Percentiles rank a stretch among this genome's conserved stretches.
Evolutionary conservation across 2,113 vertebrate species (phyloP).

Genomic region (Sinocyclocheilus anophthalmus): DNA sequence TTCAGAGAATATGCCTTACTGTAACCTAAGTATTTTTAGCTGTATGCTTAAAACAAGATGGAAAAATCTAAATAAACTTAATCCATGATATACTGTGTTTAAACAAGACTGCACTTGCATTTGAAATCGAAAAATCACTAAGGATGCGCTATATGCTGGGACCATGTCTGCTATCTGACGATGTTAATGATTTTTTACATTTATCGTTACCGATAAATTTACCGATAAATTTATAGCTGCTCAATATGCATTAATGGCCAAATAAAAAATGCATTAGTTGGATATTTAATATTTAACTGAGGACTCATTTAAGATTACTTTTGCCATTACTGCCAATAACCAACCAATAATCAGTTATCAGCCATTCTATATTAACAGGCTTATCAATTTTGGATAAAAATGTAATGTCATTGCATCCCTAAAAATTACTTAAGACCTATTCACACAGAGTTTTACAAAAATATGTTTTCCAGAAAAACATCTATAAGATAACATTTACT

Average conservation of each 20-base stretch:
- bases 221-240: neutral
- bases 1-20: neutral
- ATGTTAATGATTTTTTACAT: neutral
- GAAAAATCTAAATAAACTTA: neutral
- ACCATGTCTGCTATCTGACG: neutral
- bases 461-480: no score
- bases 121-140: neutral
- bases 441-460: neutral
- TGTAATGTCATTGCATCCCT: no score
- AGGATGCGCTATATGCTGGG: neutral
- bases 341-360: neutral
- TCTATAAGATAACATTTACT: no score
- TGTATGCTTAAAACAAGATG: neutral
- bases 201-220: no score
- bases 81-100: neutral
- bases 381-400: no score
- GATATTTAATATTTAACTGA: neutral
- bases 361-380: no score
- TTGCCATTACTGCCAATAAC: neutral
- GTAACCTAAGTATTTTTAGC: neutral
- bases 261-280: neutral
- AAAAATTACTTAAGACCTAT: no score
- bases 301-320: neutral
- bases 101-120: neutral
- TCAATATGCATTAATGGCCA: neutral